phyloP scores from a whole-genome alignment of 2,113 vertebrate species.

The Prionailurus viverrinus region DNA sequence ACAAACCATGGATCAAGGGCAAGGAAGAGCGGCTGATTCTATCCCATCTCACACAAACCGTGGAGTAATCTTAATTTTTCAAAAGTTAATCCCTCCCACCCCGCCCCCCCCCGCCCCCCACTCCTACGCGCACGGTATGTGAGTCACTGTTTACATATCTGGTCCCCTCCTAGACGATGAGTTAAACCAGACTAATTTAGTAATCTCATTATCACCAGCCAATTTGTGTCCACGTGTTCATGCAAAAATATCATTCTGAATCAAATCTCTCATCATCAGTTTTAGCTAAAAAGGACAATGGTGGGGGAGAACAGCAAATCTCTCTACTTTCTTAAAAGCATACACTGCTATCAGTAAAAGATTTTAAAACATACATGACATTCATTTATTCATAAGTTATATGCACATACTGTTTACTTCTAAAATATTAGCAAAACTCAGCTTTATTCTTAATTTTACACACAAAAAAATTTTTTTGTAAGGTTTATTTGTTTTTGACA shows the following conservation, averaged over 20 bases:
- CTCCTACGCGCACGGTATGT: background rate
- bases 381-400: background rate
- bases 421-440: background rate
- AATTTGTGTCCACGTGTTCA: slow-evolving; percentile 19
- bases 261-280: background rate
- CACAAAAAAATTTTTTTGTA: no score
- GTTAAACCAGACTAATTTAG: background rate
- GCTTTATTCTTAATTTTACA: background rate
- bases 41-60: background rate
- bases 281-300: background rate
- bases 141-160: background rate
- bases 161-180: background rate
- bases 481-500: no score
- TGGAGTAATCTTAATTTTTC: background rate
- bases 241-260: background rate
- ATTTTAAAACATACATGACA: background rate
- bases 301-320: background rate
- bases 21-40: background rate
- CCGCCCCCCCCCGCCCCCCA: background rate
- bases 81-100: background rate
- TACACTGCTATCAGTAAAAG: background rate
- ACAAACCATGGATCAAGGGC: background rate
- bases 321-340: background rate
- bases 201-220: slow-evolving; percentile 26
- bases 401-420: background rate